Conservation (phyloP, 2,113 vertebrate species). For the Aplodontia rufa region DNA sequence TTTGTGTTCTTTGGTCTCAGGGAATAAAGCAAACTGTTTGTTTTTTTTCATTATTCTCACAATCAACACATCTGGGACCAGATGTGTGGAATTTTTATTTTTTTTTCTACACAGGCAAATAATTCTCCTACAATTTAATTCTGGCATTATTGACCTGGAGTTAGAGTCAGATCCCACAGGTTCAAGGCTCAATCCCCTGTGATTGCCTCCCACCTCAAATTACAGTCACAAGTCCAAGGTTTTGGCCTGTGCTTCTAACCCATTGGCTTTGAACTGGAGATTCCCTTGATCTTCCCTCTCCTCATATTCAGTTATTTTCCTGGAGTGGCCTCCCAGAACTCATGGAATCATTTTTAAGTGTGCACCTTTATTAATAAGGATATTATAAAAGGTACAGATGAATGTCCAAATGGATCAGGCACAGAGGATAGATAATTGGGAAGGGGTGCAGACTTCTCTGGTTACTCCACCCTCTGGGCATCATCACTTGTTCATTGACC, state of each 20-base stretch:
- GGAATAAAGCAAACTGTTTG: neutral
- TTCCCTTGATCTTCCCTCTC: neutral
- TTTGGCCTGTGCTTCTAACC: neutral
- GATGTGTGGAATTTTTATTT: neutral
- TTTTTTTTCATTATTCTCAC: neutral
- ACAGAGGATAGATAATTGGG: fast-evolving
- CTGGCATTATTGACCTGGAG: neutral
- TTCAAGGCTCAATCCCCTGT: too few relatives aligned
- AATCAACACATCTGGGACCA: neutral
- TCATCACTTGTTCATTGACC: neutral
- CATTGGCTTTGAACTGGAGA: neutral
- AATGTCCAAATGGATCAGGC: neutral
- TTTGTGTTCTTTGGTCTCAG: neutral
- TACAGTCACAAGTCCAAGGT: neutral
- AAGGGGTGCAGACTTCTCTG: neutral
- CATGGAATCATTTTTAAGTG: neutral
- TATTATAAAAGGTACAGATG: neutral
- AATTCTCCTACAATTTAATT: neutral
- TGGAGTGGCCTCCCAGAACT: neutral
- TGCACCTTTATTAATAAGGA: neutral
- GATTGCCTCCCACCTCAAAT: neutral
- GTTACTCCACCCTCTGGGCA: neutral
- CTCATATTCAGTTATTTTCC: neutral
- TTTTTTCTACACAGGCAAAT: neutral
- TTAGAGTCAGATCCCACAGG: neutral